Percentiles rank a stretch among this genome's conserved stretches.
phyloP scores from a whole-genome alignment of 2,113 vertebrate genomes.

The Sphyrna mokarran region DNA sequence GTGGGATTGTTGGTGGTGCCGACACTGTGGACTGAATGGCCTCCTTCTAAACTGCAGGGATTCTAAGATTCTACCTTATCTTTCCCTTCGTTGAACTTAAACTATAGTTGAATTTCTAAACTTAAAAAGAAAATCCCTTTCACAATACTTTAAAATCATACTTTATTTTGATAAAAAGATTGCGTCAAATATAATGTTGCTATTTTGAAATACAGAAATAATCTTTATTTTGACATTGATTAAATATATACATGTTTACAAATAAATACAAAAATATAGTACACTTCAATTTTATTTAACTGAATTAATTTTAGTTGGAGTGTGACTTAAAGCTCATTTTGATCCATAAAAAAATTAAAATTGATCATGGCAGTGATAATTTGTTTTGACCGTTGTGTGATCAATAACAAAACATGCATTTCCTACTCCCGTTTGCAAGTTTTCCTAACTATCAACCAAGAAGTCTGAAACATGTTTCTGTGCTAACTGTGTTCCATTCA shows the following conservation, averaged over 20 bases:
- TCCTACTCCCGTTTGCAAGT: background rate
- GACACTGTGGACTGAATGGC: no score
- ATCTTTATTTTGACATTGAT: background rate
- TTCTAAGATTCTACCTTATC: background rate
- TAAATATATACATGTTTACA: constrained; percentile 34
- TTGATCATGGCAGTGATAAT: background rate
- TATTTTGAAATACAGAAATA: constrained; percentile 10
- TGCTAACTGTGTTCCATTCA: background rate
- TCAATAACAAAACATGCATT: background rate
- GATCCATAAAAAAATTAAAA: background rate
- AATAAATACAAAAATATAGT: constrained; percentile 37
- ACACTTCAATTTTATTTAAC: background rate
- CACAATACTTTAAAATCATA: background rate
- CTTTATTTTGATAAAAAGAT: constrained; percentile 7
- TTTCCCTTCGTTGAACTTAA: background rate
- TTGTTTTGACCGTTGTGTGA: background rate
- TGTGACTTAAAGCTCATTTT: background rate
- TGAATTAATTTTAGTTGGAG: background rate
- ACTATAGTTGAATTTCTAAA: background rate
- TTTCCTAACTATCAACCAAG: background rate
- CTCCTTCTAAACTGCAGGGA: no score
- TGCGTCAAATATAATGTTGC: background rate
- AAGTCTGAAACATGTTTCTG: background rate
- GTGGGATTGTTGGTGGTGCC: no score
- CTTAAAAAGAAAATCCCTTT: background rate